phyloP scores from a whole-genome alignment of 2,888 invertebrate species.

The Leptinotarsa rubiginosa region DNA sequence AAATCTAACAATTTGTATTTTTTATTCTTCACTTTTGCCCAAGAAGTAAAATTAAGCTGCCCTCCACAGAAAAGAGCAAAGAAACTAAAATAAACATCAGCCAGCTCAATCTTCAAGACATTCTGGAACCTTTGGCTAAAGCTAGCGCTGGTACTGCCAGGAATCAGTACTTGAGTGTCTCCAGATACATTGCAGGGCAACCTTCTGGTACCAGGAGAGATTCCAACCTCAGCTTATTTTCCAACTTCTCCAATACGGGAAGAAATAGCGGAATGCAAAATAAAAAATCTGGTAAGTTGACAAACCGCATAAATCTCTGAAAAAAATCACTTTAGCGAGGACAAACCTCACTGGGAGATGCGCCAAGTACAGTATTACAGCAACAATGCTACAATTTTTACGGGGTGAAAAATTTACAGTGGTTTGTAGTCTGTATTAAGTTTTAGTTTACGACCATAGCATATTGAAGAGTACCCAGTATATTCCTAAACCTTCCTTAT shows the following conservation, averaged over 20 bases:
- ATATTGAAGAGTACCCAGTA: too few species aligned
- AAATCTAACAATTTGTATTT: conserved; percentile 1
- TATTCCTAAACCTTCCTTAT: too few species aligned
- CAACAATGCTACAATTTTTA: too few species aligned
- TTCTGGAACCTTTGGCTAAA: conserved; percentile 63
- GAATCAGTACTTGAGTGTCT: conserved; percentile 78
- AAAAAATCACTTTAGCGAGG: too few species aligned
- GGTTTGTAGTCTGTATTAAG: too few species aligned
- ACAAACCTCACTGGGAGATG: too few species aligned
- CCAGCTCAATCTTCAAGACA: conserved; percentile 66
- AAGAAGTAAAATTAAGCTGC: conserved; percentile 61
- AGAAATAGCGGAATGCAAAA: conserved; percentile 54
- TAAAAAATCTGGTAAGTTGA: conserved; percentile 50
- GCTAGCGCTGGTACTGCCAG: conserved; percentile 70
- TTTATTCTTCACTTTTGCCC: conserved; percentile 38
- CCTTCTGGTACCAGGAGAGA: conserved; percentile 58
- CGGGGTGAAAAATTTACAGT: too few species aligned
- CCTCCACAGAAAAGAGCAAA: conserved; percentile 57
- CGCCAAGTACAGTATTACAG: too few species aligned
- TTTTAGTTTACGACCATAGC: too few species aligned
- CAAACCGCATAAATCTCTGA: not conserved
- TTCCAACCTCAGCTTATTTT: conserved; percentile 54
- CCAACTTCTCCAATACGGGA: conserved; percentile 50
- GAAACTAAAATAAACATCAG: conserved; percentile 68
- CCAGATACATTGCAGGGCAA: conserved; percentile 82